Evolutionary conservation across 2,888 invertebrate genomes (phyloP).

Genomic region (Scaeva pyrastri): DNA sequence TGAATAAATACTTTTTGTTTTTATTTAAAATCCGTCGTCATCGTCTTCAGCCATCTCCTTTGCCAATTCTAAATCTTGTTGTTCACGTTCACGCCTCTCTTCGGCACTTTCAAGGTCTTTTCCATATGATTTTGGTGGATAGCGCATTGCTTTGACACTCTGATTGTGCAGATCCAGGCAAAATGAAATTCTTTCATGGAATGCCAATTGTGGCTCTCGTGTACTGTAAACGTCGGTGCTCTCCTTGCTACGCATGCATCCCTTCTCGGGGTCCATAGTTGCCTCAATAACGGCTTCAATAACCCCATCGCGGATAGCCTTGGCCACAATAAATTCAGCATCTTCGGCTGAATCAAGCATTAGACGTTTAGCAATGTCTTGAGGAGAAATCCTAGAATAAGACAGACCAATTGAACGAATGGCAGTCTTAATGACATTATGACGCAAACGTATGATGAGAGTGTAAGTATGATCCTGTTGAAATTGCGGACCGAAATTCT

Average conservation of each 20-base stretch:
- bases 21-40: constrained; percentile 92
- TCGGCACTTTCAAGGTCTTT: constrained; percentile 99
- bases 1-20: constrained; percentile 12
- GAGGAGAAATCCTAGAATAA: constrained; percentile 97
- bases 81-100: constrained; percentile 97
- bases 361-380: constrained; percentile 97
- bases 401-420: constrained; percentile 97
- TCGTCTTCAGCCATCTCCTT: constrained; percentile 99
- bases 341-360: constrained; percentile 98
- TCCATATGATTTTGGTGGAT: constrained; percentile 99
- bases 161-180: constrained; percentile 99
- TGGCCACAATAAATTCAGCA: constrained; percentile 99
- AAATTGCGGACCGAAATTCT: constrained; percentile 96
- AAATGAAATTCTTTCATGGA: constrained; percentile 98
- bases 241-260: constrained; percentile 98
- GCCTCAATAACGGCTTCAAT: constrained; percentile 99
- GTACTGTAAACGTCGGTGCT: constrained; percentile 98
- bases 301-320: constrained; percentile 98
- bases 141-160: constrained; percentile 99
- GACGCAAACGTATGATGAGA: constrained; percentile 96
- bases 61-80: constrained; percentile 99
- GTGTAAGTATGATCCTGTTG: constrained; percentile 97
- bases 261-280: constrained; percentile 96
- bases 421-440: constrained; percentile 99
- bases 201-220: constrained; percentile 96